Conservation (phyloP, 2,113 vertebrate genomes). For the Gambusia affinis region DNA sequence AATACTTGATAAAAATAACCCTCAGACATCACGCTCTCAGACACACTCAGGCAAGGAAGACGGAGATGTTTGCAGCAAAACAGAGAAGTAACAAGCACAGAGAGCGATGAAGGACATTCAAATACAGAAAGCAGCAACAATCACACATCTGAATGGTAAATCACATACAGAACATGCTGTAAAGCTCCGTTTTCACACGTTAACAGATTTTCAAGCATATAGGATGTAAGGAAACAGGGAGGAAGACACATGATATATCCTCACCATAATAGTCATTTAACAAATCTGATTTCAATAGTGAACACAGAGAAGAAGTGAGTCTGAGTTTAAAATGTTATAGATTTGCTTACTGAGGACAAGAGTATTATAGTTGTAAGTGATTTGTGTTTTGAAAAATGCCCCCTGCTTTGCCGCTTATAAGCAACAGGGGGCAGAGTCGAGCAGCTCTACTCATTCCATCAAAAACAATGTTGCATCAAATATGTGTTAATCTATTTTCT, state of each 20-base stretch:
- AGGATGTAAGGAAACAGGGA: background rate
- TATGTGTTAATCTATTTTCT: too few species aligned
- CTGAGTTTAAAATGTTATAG: background rate
- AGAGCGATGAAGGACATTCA: background rate
- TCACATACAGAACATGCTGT: background rate
- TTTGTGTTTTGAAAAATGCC: background rate
- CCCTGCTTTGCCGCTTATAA: background rate
- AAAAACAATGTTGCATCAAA: background rate
- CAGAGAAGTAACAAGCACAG: background rate
- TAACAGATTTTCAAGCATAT: background rate
- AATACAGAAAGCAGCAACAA: background rate
- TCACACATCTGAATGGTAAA: background rate
- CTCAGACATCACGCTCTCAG: background rate
- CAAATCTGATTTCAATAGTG: background rate
- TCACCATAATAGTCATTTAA: background rate
- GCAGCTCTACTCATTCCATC: background rate
- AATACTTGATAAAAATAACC: constrained; percentile 32
- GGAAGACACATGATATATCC: background rate
- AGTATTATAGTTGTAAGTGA: background rate
- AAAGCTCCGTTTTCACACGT: constrained; percentile 16
- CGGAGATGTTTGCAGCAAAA: background rate
- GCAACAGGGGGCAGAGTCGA: background rate
- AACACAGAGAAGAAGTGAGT: background rate
- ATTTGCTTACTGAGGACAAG: background rate
- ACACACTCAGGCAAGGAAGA: constrained; percentile 7